Conservation (phyloP, 2,113 vertebrate genomes). For the Heterotilapia buettikoferi region DNA sequence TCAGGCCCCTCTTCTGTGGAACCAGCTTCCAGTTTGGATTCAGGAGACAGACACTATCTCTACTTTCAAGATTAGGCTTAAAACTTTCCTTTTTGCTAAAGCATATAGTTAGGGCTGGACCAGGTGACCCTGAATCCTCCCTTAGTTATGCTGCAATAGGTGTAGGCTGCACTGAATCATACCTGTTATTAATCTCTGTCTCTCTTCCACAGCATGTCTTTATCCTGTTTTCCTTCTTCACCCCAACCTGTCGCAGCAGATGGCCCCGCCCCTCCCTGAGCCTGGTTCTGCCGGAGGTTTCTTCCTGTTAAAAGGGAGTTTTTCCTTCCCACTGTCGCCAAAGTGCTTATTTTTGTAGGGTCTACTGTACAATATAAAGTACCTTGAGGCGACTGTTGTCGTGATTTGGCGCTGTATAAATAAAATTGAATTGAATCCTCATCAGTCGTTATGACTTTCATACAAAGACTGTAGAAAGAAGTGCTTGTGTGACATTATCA, state of each 20-base stretch:
- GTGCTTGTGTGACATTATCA: rapidly evolving
- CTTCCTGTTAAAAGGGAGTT: too few species aligned
- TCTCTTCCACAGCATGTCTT: too few species aligned
- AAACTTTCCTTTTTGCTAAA: background rate
- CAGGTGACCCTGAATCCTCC: too few species aligned
- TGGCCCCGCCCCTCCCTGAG: too few species aligned
- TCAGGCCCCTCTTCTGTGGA: too few species aligned
- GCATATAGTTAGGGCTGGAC: too few species aligned
- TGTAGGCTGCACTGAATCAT: rapidly evolving
- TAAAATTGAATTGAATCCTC: rapidly evolving
- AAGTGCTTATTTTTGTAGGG: rapidly evolving
- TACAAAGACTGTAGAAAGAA: background rate
- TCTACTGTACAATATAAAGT: rapidly evolving
- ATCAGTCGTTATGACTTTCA: background rate
- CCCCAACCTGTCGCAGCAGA: background rate
- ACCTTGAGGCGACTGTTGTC: rapidly evolving
- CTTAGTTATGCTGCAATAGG: too few species aligned
- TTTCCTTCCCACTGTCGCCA: too few species aligned
- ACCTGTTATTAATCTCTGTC: rapidly evolving
- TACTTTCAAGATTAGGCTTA: rapidly evolving
- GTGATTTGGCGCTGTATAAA: rapidly evolving
- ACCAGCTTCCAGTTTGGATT: too few species aligned
- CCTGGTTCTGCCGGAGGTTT: rapidly evolving
- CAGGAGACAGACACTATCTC: too few species aligned
- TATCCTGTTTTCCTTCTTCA: too few species aligned